These are phyloP conservation scores for Orestias chungarensis DNA, from an alignment of 2,797 vertebrate genomes.

Conservation along the genomic window DNA sequence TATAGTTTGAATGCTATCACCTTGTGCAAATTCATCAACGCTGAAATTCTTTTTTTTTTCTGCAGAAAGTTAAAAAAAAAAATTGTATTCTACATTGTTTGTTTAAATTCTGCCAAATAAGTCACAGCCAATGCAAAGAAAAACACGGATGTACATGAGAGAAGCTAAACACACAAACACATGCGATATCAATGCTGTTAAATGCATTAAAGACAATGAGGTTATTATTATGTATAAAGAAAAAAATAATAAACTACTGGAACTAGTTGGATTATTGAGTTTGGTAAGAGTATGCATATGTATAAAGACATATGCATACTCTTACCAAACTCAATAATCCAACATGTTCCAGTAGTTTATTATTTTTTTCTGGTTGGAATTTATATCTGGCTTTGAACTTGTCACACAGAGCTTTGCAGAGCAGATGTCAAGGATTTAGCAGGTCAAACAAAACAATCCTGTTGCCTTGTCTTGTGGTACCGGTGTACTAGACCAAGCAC, in stretches of 20 bases:
- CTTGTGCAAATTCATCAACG: constrained; percentile 13
- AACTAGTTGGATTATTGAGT: too few relatives aligned
- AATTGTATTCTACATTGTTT: too few relatives aligned
- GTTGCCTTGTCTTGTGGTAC: neutral
- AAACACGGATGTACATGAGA: too few relatives aligned
- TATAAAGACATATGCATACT: neutral
- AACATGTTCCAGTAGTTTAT: neutral
- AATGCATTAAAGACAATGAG: neutral
- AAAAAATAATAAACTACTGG: too few relatives aligned
- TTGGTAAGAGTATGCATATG: too few relatives aligned
- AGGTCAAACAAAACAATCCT: constrained; percentile 1
- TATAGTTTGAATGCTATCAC: constrained; percentile 60
- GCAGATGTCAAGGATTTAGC: neutral
- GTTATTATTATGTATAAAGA: too few relatives aligned
- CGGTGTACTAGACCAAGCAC: neutral
- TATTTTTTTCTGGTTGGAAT: neutral
- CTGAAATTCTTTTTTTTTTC: constrained; percentile 3
- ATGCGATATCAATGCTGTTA: neutral
- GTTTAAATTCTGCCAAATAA: neutral
- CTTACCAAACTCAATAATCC: neutral
- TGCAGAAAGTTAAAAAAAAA: neutral
- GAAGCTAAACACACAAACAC: neutral
- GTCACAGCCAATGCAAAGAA: too few relatives aligned
- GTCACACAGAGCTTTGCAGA: neutral
- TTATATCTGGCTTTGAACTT: neutral